Percentiles rank a stretch among this genome's conserved stretches.
These are phyloP conservation scores for Dissostichus mawsoni DNA, from an alignment of 2,113 vertebrate genomes.

Conservation along the genomic window DNA sequence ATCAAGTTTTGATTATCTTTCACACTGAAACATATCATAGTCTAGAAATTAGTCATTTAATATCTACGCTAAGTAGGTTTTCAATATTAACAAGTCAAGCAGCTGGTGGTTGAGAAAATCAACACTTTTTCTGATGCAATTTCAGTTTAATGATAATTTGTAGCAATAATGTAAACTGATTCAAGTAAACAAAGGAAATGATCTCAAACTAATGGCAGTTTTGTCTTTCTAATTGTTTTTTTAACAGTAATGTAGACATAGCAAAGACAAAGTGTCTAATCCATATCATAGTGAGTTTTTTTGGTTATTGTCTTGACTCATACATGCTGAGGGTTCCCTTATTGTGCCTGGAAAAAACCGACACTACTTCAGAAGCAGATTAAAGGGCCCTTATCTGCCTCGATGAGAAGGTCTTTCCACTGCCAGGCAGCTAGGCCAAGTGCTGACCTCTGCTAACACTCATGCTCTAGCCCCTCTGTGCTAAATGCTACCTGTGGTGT, in stretches of 20 bases:
- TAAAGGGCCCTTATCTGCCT: conserved; percentile 43
- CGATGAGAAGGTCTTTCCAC: conserved; percentile 36
- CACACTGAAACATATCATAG: not conserved
- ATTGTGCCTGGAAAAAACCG: not conserved
- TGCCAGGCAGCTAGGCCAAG: conserved; percentile 64
- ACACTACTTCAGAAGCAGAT: conserved; percentile 13
- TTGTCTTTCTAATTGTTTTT: not conserved
- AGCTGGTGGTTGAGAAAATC: conserved; percentile 1
- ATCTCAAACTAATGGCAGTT: not conserved
- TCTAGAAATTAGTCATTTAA: not conserved
- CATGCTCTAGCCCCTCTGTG: conserved; percentile 66
- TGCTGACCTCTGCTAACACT: conserved; percentile 80
- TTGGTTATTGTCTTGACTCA: not conserved
- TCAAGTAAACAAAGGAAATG: not conserved
- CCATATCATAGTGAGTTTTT: not conserved
- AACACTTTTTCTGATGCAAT: not conserved
- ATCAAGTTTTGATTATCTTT: conserved; percentile 21
- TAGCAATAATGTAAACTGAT: not conserved
- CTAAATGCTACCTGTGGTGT: conserved; percentile 81
- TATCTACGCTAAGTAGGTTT: not conserved
- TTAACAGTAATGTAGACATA: not conserved
- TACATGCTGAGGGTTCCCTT: conserved; percentile 14
- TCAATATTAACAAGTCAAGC: conserved; percentile 5
- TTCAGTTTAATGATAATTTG: not conserved
- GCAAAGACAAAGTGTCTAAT: not conserved